A percentile compares a stretch with the other conserved stretches of the same genome.
Evolutionary conservation across 92 coral and sea anemone species (phyloP).

Genomic region (Isaurus tuberculatus): DNA sequence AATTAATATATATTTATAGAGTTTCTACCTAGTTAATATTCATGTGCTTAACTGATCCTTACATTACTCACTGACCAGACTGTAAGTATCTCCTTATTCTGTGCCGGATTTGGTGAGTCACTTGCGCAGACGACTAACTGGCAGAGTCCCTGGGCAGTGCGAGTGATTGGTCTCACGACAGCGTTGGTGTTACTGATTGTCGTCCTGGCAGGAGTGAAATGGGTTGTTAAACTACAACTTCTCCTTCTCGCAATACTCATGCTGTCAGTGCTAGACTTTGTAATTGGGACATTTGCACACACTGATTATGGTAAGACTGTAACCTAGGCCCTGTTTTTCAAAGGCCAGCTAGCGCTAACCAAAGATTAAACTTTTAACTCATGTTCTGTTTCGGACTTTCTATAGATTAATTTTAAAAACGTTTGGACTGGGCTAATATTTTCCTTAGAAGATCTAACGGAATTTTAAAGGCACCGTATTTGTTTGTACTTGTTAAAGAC

Average conservation of each 20-base stretch:
- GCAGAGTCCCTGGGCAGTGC: slow-evolving; percentile 97
- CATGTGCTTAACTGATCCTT: neutral
- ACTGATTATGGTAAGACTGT: slow-evolving; percentile 84
- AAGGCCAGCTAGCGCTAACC: no score
- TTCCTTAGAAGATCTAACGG: no score
- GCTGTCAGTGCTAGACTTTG: slow-evolving; percentile 94
- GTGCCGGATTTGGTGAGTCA: slow-evolving; percentile 99
- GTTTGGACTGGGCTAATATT: no score
- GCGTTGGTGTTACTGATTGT: slow-evolving; percentile 81
- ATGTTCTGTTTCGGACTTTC: no score
- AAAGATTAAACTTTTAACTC: no score
- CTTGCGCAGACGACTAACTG: slow-evolving; percentile 95
- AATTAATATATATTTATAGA: neutral
- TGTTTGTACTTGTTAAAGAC: no score
- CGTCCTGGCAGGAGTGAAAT: slow-evolving; percentile 99
- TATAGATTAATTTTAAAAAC: no score
- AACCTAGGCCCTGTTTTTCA: no score
- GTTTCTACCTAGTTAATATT: neutral
- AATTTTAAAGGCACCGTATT: no score
- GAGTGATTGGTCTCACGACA: slow-evolving; percentile 89
- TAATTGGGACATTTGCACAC: slow-evolving; percentile 98
- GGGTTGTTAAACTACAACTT: slow-evolving; percentile 97
- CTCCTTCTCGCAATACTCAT: slow-evolving; percentile 88
- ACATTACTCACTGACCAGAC: slow-evolving; percentile 64
- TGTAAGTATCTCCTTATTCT: slow-evolving; percentile 93